These are phyloP conservation scores for Craniophora ligustri DNA, from an alignment of 2,888 invertebrate species.

Conservation along the genomic window DNA sequence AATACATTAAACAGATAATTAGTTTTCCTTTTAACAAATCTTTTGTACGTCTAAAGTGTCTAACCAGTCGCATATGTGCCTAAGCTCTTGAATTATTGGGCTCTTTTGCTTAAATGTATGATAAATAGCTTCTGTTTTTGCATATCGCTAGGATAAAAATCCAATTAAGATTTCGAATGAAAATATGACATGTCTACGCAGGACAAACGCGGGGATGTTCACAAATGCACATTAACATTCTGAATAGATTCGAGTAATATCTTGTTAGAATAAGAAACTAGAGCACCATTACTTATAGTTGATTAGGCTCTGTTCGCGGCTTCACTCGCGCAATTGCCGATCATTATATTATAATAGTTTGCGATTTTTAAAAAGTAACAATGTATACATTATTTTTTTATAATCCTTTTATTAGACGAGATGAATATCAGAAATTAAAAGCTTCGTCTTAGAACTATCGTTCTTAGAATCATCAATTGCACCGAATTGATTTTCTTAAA, in stretches of 20 bases:
- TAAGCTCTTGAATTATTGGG: slow-evolving; percentile 36
- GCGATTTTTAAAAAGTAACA: neutral
- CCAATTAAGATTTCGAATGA: slow-evolving; percentile 50
- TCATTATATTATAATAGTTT: too few relatives aligned
- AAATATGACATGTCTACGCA: slow-evolving; percentile 44
- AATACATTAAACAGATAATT: too few relatives aligned
- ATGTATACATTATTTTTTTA: too few relatives aligned
- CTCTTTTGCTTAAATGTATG: slow-evolving; percentile 32
- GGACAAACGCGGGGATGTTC: slow-evolving; percentile 33
- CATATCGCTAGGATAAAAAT: slow-evolving; percentile 45
- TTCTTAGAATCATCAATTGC: too few relatives aligned
- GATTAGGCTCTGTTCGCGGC: neutral
- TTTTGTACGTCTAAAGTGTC: neutral
- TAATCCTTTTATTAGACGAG: too few relatives aligned
- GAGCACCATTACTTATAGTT: slow-evolving; percentile 29
- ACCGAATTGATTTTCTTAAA: too few relatives aligned
- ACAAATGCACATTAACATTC: slow-evolving; percentile 30
- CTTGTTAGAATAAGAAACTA: slow-evolving; percentile 34
- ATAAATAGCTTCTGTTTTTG: slow-evolving; percentile 40
- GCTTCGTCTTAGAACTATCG: too few relatives aligned
- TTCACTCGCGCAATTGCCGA: neutral
- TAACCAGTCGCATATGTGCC: neutral
- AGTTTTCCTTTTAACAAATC: too few relatives aligned
- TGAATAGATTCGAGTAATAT: slow-evolving; percentile 28
- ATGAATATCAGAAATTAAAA: too few relatives aligned